Base-by-base conservation (phyloP, 2,113 vertebrate genomes). In the Heterotis niloticus region DNA sequence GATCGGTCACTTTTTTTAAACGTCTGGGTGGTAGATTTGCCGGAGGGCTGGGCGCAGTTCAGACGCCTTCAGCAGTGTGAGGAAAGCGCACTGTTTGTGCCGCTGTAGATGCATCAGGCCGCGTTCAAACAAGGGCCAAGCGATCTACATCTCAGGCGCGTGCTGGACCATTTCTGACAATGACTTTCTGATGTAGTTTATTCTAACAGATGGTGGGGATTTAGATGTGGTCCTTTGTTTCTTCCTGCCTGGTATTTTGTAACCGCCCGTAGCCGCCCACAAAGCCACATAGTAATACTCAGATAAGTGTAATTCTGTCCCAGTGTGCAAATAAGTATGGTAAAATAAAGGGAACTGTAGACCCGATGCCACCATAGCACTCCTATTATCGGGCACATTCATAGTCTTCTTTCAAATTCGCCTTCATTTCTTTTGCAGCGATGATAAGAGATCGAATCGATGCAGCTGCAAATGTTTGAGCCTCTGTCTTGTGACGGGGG, bases 231-330 rank as follows among this genome's bases (percentile, higher is more conserved):
- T 92, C 86, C 84, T 88, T 91, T 84, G 90, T 89, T 89, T 89
- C 92, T 92, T 91, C 90, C 92, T 94, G 90, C 92, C 94, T 94
- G 2, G 91, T 92, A 93, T 93, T 93, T 94, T 94, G 94, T 95
- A 91, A 92, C 81, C 88, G 87, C 89, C 87, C 84, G 86, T 87
- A 91, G 60, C 90, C 90, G 90, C 92, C 91, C 91, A 93, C 92
- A 91, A 90, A 93, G 91, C 90, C 86, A 44, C 88, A 78, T 78
- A 89, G 88, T 90, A 89, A 90, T 88, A 88, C 92, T 87, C 89
- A 88, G 86, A 80, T n/a, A n/a, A n/a, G n/a, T n/a, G n/a, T n/a
- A n/a, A n/a, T n/a, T n/a, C n/a, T n/a, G n/a, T n/a, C n/a, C n/a
- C n/a, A n/a, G n/a, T n/a, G n/a, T n/a, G n/a, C n/a, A n/a, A n/a